Conservation (phyloP, 2,888 invertebrate genomes). For the Megamerina dolium region DNA sequence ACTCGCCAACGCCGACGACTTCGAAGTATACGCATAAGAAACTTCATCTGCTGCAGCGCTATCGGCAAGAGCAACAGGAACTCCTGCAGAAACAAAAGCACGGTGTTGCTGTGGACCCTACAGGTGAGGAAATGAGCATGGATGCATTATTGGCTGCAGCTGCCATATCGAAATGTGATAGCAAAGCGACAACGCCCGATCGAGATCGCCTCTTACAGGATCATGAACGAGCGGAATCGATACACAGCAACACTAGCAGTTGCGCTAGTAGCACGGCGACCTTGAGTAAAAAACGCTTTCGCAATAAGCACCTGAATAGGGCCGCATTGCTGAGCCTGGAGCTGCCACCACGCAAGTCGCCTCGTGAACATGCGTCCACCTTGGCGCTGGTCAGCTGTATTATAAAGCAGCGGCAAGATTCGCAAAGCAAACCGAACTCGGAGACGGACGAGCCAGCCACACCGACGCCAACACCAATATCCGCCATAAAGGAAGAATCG, state of each 20-base stretch:
- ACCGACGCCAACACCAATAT: constrained; percentile 7
- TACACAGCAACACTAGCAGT: constrained; percentile 36
- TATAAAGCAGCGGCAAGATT: constrained; percentile 50
- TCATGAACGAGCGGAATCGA: constrained; percentile 30
- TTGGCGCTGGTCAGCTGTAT: constrained; percentile 71
- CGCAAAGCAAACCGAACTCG: constrained; percentile 39
- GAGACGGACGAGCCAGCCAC: constrained; percentile 36
- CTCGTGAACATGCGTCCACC: constrained; percentile 82
- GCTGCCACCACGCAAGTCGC: constrained; percentile 68
- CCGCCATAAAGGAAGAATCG: background rate
- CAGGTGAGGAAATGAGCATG: constrained; percentile 1
- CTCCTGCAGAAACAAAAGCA: constrained; percentile 17
- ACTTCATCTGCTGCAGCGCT: constrained; percentile 37
- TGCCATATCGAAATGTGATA: constrained; percentile 32
- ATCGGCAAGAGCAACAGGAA: constrained; percentile 36
- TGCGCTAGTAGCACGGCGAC: constrained; percentile 31
- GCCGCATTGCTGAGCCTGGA: constrained; percentile 33
- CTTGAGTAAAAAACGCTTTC: constrained; percentile 28
- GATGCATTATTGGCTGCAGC: constrained; percentile 6
- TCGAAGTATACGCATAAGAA: constrained; percentile 31
- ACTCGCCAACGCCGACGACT: constrained; percentile 2
- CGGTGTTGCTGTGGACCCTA: background rate
- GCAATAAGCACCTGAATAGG: constrained; percentile 38
- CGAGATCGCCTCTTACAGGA: constrained; percentile 22
- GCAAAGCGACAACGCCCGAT: constrained; percentile 38